Base-by-base conservation (phyloP, 2,113 vertebrate genomes). In the Sialia sialis region DNA sequence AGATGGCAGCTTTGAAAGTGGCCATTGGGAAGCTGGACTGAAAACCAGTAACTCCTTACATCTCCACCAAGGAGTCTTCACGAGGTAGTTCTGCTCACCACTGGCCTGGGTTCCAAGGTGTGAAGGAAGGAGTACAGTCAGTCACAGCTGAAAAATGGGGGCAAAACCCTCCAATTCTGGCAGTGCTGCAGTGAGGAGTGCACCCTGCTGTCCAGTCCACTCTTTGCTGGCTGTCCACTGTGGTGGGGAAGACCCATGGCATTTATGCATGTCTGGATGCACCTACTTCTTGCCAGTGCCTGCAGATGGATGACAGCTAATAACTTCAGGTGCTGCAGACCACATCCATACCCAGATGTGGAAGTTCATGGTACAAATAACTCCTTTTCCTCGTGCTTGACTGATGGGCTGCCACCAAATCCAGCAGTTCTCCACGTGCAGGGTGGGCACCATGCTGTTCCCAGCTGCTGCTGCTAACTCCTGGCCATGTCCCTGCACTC, bases 381-480 rank as follows among this genome's bases (percentile, higher is more conserved):
- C 46, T 49, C 41, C 29, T 60, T n/a, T 36, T 76, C 26, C 48
- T 34, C 6, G 1, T 10, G 13, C 51, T 1, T 4, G 39, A 27
- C 23, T 6, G 2, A 2, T 1, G 6, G 51, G 26, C 32, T 7
- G 4, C 43, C 72, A 21, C 16, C 0, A 0, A 46, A 74, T 0
- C 14, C 9, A 21, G 29, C 46, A 36, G 19, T 2, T 67, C 41
- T 34, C 41, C 48, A 6, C 1, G 27, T 55, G 69, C 81, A 70
- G 38, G n/a, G 11, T 0, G 0, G 43, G 48, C 77, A 36, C 20
- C 36, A 1, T 0, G n/a, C 60, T 7, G 2, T 8, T 67, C n/a
- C 64, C 67, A 38, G 51, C 64, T 16, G 55, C 55, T 48, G 11
- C 62, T 38, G 81, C 81, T 30, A 7, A 10, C 0, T 2, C 36